These are phyloP conservation scores for Alligator sinensis DNA, from an alignment of 2,113 vertebrate species.

Conservation along the genomic window DNA sequence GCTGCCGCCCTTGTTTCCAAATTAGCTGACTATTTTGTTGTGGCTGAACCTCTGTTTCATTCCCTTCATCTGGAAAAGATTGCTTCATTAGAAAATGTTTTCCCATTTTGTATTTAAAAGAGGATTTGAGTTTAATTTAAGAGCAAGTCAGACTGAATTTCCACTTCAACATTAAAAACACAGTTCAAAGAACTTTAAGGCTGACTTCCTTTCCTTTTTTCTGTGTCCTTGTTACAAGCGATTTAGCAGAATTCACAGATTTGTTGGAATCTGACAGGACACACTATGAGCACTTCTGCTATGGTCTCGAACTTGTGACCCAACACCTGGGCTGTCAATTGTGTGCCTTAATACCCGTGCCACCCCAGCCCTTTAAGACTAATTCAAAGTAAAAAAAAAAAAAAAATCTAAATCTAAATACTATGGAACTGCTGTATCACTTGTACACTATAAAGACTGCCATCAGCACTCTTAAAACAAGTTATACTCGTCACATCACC, in stretches of 20 bases:
- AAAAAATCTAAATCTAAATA: not conserved
- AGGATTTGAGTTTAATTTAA: not conserved
- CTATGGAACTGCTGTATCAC: fast-evolving
- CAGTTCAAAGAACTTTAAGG: no score
- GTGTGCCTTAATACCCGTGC: no score
- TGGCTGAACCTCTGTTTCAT: constrained; percentile 91
- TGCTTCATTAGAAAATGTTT: constrained; percentile 46
- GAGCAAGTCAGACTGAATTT: not conserved
- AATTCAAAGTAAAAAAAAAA: not conserved
- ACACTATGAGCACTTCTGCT: no score
- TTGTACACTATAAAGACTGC: not conserved
- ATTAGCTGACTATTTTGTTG: constrained; percentile 96
- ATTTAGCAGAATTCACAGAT: no score
- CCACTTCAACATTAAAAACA: no score
- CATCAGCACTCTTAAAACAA: not conserved
- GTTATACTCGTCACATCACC: not conserved
- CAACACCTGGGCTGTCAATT: no score
- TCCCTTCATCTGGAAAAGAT: constrained; percentile 92
- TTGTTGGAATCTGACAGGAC: no score
- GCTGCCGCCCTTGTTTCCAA: constrained; percentile 98
- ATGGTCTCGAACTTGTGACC: no score
- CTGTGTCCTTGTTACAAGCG: no score
- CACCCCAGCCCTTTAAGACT: not conserved
- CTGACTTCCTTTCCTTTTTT: no score
- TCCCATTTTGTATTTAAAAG: not conserved